These are phyloP conservation scores for Achroia grisella DNA, from an alignment of 1,140 invertebrate genomes.

Conservation along the genomic window DNA sequence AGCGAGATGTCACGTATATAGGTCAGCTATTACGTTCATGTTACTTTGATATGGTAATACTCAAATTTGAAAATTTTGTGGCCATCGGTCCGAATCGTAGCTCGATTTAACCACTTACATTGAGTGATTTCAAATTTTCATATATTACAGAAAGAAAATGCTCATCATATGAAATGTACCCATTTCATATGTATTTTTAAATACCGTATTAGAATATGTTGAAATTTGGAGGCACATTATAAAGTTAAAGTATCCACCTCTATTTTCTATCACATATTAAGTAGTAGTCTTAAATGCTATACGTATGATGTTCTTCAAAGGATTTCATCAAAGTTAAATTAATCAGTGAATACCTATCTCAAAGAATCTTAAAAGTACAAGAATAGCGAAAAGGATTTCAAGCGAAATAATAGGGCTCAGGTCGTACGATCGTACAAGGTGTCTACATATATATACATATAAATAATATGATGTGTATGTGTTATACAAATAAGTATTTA, in stretches of 20 bases:
- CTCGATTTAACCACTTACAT: background rate
- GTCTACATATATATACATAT: background rate
- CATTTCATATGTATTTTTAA: no score
- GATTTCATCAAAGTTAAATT: background rate
- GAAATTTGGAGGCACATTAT: background rate
- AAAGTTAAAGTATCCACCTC: no score
- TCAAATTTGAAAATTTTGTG: constrained; percentile 18
- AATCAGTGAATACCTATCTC: no score
- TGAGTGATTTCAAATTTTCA: background rate
- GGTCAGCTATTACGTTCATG: constrained; percentile 20
- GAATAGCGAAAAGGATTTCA: background rate
- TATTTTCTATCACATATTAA: no score
- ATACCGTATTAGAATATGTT: background rate
- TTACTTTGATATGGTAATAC: constrained; percentile 18
- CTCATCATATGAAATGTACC: no score
- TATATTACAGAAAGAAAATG: background rate
- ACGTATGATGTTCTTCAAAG: background rate
- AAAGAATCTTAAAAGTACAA: background rate
- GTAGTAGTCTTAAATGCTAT: no score
- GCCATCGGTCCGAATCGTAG: constrained; percentile 6
- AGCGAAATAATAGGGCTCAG: background rate
- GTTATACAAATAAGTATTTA: constrained; percentile 5
- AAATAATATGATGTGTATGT: background rate
- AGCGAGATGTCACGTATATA: constrained; percentile 24
- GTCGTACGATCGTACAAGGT: background rate